These are phyloP conservation scores for Catharus bicknelli DNA, from an alignment of 2,113 vertebrate species.

Conservation along the genomic window DNA sequence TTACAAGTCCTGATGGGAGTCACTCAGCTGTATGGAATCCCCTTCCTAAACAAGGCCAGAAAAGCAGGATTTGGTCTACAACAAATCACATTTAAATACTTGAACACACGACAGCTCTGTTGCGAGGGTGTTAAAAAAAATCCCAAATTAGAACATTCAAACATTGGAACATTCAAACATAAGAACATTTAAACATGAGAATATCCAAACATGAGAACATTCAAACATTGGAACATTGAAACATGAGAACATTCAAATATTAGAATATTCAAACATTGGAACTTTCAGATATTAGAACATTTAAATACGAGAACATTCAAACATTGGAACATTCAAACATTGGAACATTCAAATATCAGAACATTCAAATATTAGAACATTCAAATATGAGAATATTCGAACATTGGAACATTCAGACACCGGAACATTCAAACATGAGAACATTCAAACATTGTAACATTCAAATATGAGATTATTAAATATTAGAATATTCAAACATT, in stretches of 20 bases:
- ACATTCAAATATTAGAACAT: no score
- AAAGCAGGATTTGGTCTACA: neutral
- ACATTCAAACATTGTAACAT: accelerated
- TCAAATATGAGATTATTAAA: neutral
- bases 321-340: no score
- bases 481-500: neutral
- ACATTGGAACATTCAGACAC: neutral
- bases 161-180: no score
- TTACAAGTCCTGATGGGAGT: neutral
- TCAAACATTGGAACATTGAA: no score
- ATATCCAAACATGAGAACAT: no score
- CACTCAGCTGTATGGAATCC: neutral
- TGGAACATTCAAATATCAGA: accelerated
- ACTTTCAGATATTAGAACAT: no score
- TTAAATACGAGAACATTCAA: neutral
- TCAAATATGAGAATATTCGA: neutral
- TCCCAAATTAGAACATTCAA: neutral
- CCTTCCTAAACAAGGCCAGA: neutral
- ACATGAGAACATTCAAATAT: no score
- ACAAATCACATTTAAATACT: neutral
- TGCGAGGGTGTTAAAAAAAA: neutral
- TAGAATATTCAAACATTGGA: no score
- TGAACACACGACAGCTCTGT: neutral
- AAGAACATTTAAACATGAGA: no score
- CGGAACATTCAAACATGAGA: neutral